Conservation (phyloP, 2,888 invertebrate genomes). For the Argynnis bischoffii region DNA sequence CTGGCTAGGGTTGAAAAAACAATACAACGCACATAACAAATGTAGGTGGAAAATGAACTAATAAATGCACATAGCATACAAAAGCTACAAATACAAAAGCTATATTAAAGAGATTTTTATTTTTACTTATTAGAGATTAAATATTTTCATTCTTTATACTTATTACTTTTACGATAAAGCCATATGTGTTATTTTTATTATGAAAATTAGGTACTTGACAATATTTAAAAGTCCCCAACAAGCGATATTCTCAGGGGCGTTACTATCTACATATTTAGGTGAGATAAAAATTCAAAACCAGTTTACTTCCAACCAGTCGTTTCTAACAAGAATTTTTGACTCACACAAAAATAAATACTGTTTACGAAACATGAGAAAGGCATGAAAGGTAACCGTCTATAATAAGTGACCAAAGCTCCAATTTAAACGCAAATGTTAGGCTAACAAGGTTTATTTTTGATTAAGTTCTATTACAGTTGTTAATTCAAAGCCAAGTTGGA, state of each 20-base stretch:
- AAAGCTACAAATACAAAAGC: no score
- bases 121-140: no score
- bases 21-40: no score
- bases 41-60: no score
- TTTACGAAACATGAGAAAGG: constrained; percentile 77
- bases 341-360: constrained; percentile 79
- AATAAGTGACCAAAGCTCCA: constrained; percentile 57
- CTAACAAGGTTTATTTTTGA: constrained; percentile 61
- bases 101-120: no score
- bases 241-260: constrained; percentile 71
- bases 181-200: constrained; percentile 6
- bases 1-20: no score
- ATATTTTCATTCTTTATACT: no score
- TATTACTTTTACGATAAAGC: neutral
- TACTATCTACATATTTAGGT: constrained; percentile 74
- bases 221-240: constrained; percentile 56
- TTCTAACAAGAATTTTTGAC: constrained; percentile 79
- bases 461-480: constrained; percentile 50
- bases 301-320: constrained; percentile 67
- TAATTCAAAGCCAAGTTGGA: constrained; percentile 60
- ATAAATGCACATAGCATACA: no score
- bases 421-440: constrained; percentile 57
- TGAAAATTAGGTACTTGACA: constrained; percentile 29
- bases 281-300: constrained; percentile 72
- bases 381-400: constrained; percentile 68